Conservation (phyloP, 1,140 invertebrate species). For the Apis florea region DNA sequence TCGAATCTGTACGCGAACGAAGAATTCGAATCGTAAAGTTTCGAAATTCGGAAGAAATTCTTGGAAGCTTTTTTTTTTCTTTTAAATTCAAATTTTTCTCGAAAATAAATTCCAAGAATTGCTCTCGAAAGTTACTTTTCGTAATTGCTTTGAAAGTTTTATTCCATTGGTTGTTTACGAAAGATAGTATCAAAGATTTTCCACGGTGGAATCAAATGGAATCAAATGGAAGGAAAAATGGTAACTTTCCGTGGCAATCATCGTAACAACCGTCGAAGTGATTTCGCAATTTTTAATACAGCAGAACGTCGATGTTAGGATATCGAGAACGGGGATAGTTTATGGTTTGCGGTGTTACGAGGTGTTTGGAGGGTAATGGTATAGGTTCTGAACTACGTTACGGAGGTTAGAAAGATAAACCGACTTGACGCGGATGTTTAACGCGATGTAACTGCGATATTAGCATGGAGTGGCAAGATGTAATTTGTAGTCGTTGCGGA, state of each 20-base stretch:
- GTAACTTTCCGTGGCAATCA: background rate
- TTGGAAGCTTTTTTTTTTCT: too few relatives aligned
- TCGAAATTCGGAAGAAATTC: too few relatives aligned
- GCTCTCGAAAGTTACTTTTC: too few relatives aligned
- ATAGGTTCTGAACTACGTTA: background rate
- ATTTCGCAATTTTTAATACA: slow-evolving; percentile 1
- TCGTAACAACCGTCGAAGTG: background rate
- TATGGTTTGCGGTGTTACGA: background rate
- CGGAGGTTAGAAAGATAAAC: background rate
- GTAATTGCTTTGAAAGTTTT: too few relatives aligned
- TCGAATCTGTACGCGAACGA: background rate
- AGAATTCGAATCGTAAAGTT: too few relatives aligned
- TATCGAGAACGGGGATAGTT: background rate
- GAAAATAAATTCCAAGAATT: background rate
- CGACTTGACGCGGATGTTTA: background rate
- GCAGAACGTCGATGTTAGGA: background rate
- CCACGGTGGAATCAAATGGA: too few relatives aligned
- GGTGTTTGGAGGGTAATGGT: background rate
- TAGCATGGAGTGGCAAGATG: background rate
- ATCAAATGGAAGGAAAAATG: too few relatives aligned
- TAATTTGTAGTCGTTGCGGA: background rate
- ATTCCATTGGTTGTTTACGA: too few relatives aligned
- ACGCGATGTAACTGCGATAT: background rate
- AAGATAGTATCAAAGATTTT: too few relatives aligned
- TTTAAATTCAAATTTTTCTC: too few relatives aligned